phyloP scores from a whole-genome alignment of 1,140 invertebrate genomes.

The Akabosia matsudoensis region DNA sequence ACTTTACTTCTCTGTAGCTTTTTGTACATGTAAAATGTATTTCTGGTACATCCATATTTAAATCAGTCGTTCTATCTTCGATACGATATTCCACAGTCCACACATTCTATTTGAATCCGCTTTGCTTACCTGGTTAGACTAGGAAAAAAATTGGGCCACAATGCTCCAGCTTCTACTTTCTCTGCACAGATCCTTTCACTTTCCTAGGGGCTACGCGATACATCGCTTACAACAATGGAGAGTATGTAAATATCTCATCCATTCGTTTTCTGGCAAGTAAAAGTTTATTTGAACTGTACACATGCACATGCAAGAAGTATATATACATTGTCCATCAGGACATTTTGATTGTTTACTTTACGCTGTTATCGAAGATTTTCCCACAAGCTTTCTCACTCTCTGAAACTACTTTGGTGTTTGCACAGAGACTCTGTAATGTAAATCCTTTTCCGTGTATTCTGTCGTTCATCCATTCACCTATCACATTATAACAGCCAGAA shows the following conservation, averaged over 20 bases:
- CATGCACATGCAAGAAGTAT: neutral
- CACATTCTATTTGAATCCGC: neutral
- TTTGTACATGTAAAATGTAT: too few relatives aligned
- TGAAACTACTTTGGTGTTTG: neutral
- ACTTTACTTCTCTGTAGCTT: neutral
- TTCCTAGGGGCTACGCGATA: neutral
- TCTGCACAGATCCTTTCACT: too few relatives aligned
- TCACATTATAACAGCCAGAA: neutral
- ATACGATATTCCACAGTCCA: too few relatives aligned
- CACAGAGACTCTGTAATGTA: neutral
- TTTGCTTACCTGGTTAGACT: conserved; percentile 1
- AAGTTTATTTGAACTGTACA: conserved; percentile 14
- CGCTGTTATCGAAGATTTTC: neutral
- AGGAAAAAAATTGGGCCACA: too few relatives aligned
- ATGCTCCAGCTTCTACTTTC: too few relatives aligned
- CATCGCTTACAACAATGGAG: neutral
- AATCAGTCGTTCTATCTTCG: too few relatives aligned
- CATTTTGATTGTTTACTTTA: neutral
- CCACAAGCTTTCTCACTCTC: neutral
- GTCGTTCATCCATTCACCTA: neutral
- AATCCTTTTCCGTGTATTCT: neutral
- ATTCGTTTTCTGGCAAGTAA: neutral
- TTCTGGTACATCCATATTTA: too few relatives aligned
- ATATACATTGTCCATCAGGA: neutral
- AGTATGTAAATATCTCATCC: conserved; percentile 12